phyloP scores from a whole-genome alignment of 2,797 vertebrate species.

The Myotis pilosus region DNA sequence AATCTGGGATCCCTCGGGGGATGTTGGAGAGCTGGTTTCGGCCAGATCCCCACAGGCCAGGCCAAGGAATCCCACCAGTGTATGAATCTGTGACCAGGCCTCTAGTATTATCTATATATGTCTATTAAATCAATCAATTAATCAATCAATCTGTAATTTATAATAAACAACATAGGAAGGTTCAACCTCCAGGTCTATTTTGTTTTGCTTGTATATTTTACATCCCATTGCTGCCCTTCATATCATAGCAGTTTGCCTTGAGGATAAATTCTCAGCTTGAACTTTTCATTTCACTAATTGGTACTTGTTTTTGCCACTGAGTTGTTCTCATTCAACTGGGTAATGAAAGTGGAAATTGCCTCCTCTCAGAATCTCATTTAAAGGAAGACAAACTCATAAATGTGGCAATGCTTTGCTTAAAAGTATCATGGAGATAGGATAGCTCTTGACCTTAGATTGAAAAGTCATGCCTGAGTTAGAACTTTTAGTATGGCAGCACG shows the following conservation, averaged over 20 bases:
- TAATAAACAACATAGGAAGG: background rate
- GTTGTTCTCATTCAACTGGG: conserved; percentile 58
- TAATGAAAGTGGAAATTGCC: conserved; percentile 70
- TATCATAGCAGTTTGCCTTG: conserved; percentile 55
- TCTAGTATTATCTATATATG: background rate
- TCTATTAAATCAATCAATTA: background rate
- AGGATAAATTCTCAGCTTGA: conserved; percentile 68
- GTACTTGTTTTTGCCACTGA: conserved; percentile 57
- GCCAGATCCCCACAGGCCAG: no score
- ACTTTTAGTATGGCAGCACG: background rate
- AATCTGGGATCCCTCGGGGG: no score
- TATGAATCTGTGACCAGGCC: no score
- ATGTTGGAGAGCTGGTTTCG: no score
- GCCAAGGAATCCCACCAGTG: no score
- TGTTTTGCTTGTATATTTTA: conserved; percentile 29
- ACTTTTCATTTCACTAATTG: conserved; percentile 69
- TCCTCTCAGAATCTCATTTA: conserved; percentile 59
- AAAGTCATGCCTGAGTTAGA: background rate
- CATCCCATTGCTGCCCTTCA: conserved; percentile 44
- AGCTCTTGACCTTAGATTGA: conserved; percentile 50
- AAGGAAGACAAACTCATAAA: conserved; percentile 54
- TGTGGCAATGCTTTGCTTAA: conserved; percentile 16
- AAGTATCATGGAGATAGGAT: conserved; percentile 10
- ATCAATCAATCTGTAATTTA: background rate
- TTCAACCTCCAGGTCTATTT: background rate